Conservation (phyloP, 2,888 invertebrate genomes). For the Himalopsyche anomala region DNA sequence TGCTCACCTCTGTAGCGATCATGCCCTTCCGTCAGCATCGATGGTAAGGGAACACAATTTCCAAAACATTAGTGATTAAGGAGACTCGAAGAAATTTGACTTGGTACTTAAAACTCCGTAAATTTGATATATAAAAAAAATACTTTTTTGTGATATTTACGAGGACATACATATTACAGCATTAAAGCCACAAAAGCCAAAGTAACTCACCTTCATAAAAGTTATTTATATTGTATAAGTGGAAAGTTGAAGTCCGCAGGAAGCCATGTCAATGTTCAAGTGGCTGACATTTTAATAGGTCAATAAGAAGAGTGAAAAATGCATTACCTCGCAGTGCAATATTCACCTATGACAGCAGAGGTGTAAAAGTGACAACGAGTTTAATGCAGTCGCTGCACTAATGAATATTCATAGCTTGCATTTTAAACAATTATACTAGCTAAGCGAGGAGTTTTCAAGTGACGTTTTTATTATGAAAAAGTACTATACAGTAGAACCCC, state of each 20-base stretch:
- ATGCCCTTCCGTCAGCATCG: too few species aligned
- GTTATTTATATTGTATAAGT: background rate
- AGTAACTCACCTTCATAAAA: background rate
- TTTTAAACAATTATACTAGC: background rate
- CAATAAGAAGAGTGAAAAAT: background rate
- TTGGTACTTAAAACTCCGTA: too few species aligned
- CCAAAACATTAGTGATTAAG: too few species aligned
- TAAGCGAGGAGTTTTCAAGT: too few species aligned
- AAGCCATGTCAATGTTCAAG: background rate
- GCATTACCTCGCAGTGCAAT: background rate
- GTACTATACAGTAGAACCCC: too few species aligned
- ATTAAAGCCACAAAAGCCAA: too few species aligned
- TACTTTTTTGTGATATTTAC: too few species aligned
- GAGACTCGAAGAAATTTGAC: too few species aligned
- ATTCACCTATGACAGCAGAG: background rate
- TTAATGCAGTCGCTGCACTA: background rate
- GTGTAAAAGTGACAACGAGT: background rate
- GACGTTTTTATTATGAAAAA: too few species aligned
- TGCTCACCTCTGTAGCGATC: too few species aligned
- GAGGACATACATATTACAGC: background rate
- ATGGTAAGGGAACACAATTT: too few species aligned
- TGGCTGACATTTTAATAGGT: conserved; percentile 1
- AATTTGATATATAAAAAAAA: too few species aligned
- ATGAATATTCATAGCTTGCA: background rate
- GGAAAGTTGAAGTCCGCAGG: background rate